Conservation (phyloP, 2,113 vertebrate species). For the Pituophis catenifer region DNA sequence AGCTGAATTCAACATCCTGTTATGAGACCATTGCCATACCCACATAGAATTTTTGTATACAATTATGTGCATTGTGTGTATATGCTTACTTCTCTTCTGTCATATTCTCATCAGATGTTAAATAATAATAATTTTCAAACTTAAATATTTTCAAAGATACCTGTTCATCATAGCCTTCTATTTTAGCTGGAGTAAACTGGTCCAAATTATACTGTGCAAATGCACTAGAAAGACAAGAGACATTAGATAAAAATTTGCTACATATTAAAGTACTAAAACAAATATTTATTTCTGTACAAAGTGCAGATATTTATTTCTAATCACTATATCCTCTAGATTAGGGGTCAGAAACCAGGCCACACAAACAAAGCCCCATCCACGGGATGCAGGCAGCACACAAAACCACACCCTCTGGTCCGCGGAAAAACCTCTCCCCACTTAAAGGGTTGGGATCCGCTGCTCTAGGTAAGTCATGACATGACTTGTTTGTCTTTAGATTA, state of each 20-base stretch:
- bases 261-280: not conserved
- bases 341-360: too few relatives aligned
- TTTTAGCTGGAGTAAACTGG: slow-evolving; percentile 95
- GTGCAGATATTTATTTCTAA: not conserved
- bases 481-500: not conserved
- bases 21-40: not conserved
- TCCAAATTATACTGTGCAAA: slow-evolving; percentile 98
- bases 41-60: not conserved
- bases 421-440: not conserved
- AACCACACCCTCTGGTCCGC: not conserved
- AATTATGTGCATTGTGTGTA: not conserved
- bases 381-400: not conserved
- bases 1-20: not conserved
- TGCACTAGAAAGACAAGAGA: slow-evolving; percentile 72
- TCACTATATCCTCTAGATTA: too few relatives aligned
- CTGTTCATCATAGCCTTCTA: slow-evolving; percentile 93
- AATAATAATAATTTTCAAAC: not conserved
- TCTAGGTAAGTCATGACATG: not conserved
- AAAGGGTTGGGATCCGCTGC: not conserved
- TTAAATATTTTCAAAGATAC: slow-evolving; percentile 65
- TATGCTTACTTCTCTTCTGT: not conserved
- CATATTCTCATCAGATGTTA: not conserved
- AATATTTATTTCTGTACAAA: not conserved
- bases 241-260: not conserved
- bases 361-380: not conserved